A percentile compares a stretch with the other conserved stretches of the same genome.
phyloP scores from a whole-genome alignment of 2,888 invertebrate genomes.

The Tinea trinotella region DNA sequence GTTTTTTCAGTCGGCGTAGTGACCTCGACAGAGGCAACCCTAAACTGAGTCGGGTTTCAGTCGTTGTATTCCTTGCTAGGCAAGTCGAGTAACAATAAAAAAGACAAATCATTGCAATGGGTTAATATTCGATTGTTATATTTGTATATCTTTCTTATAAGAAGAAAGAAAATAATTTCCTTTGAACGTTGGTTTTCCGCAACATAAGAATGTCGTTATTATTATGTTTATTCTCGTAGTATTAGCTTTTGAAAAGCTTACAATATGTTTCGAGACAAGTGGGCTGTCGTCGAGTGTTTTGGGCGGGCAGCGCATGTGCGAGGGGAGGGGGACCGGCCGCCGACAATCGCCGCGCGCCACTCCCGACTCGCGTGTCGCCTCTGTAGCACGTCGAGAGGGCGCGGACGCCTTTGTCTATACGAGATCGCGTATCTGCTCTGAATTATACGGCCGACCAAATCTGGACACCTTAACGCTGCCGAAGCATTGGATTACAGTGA shows the following conservation, averaged over 20 bases:
- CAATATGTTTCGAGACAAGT: conserved; percentile 37
- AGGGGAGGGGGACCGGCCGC: conserved; percentile 25
- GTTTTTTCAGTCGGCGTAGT: no score
- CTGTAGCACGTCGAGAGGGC: conserved; percentile 30
- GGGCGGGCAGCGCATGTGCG: conserved; percentile 12
- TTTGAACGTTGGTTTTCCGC: conserved; percentile 18
- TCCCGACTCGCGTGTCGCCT: conserved; percentile 51
- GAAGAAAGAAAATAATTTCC: not conserved
- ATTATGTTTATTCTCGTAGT: conserved; percentile 24
- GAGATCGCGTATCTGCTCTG: conserved; percentile 9
- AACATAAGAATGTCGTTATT: conserved; percentile 15
- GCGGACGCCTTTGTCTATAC: not conserved
- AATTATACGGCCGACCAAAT: conserved; percentile 23
- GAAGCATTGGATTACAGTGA: conserved; percentile 59
- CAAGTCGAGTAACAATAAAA: no score
- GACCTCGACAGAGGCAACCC: no score
- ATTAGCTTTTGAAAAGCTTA: conserved; percentile 49
- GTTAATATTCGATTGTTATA: no score
- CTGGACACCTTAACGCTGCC: conserved; percentile 30
- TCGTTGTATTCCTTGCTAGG: no score
- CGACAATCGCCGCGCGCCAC: conserved; percentile 31
- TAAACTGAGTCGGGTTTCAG: no score
- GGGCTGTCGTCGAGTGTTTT: conserved; percentile 24
- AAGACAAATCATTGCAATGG: no score
- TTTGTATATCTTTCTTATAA: not conserved